These are phyloP conservation scores for Drosophila dunni DNA, from an alignment of 1,140 invertebrate genomes.

Conservation along the genomic window DNA sequence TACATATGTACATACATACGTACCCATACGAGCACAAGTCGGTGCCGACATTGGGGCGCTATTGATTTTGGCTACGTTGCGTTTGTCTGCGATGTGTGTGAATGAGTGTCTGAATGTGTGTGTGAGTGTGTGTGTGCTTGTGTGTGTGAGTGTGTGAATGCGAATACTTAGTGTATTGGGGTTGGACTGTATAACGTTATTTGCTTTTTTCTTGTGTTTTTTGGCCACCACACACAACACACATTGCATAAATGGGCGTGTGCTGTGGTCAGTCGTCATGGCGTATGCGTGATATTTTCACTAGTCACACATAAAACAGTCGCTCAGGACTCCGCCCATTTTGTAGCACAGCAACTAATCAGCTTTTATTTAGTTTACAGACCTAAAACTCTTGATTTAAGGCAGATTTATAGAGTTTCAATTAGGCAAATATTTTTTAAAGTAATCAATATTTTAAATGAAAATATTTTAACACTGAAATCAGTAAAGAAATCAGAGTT, in stretches of 20 bases:
- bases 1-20: slow-evolving; percentile 9
- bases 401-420: no score
- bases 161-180: slow-evolving; percentile 23
- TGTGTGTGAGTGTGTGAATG: slow-evolving; percentile 11
- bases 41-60: slow-evolving; percentile 64
- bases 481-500: no score
- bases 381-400: no score
- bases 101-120: slow-evolving; percentile 4
- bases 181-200: slow-evolving; percentile 20
- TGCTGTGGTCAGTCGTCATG: slow-evolving; percentile 43
- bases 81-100: slow-evolving; percentile 8
- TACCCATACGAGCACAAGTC: slow-evolving; percentile 4
- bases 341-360: background rate
- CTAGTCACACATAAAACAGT: slow-evolving; percentile 12
- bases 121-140: no score
- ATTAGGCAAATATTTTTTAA: no score
- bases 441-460: no score
- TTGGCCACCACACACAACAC: slow-evolving; percentile 2
- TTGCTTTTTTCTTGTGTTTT: slow-evolving; percentile 3
- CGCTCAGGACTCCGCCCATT: slow-evolving; percentile 37
- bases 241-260: slow-evolving; percentile 45
- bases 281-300: slow-evolving; percentile 41
- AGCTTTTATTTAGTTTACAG: no score
- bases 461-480: no score
- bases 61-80: slow-evolving; percentile 66